Evolutionary conservation across 2,113 vertebrate genomes (phyloP).

Genomic region (Ammodytes dubius): DNA sequence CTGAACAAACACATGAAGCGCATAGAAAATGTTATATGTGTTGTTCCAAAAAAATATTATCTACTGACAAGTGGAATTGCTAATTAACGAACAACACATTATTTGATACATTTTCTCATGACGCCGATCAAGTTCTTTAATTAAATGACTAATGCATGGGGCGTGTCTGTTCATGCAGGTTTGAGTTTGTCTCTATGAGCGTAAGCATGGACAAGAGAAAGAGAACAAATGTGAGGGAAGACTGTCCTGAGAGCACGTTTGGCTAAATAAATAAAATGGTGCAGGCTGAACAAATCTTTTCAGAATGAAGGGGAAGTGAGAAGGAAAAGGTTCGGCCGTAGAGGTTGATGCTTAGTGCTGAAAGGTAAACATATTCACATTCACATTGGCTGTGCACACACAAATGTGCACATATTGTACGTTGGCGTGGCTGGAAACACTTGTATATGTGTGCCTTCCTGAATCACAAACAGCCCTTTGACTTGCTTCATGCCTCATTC

Average conservation of each 20-base stretch:
- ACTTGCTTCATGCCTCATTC: slow-evolving; percentile 56
- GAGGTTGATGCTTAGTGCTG: slow-evolving; percentile 8
- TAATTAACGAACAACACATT: too few relatives aligned
- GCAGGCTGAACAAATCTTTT: slow-evolving; percentile 50
- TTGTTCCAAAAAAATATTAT: too few relatives aligned
- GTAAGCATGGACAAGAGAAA: slow-evolving; percentile 11
- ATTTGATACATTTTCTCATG: too few relatives aligned
- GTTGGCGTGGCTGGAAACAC: slow-evolving; percentile 12
- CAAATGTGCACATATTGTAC: background rate
- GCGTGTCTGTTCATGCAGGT: slow-evolving; percentile 11
- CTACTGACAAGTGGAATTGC: too few relatives aligned
- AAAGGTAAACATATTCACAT: slow-evolving; percentile 37
- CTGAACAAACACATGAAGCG: too few relatives aligned
- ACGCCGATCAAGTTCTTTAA: too few relatives aligned
- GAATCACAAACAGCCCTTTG: slow-evolving; percentile 58
- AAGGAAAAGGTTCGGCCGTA: background rate
- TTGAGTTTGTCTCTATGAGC: slow-evolving; percentile 18
- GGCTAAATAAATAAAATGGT: slow-evolving; percentile 65
- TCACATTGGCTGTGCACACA: background rate
- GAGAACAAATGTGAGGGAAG: slow-evolving; percentile 6
- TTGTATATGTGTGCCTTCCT: slow-evolving; percentile 18
- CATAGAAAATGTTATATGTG: too few relatives aligned
- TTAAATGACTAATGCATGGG: background rate
- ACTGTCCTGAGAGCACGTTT: slow-evolving; percentile 20
- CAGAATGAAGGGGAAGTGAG: slow-evolving; percentile 5